Conservation (phyloP, 2,797 vertebrate genomes). For the Gila robusta region DNA sequence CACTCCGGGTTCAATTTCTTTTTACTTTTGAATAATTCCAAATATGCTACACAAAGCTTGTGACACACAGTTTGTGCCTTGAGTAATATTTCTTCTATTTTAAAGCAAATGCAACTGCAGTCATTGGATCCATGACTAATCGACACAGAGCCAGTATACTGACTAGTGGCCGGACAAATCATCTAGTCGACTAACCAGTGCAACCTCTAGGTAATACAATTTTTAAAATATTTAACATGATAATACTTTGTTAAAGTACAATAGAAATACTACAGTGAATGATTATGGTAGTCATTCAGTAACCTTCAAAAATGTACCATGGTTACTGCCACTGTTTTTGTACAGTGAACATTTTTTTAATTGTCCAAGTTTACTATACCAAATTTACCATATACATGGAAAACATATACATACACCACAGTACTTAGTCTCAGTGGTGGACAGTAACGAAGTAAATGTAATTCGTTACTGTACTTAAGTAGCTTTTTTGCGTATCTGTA, state of each 20-base stretch:
- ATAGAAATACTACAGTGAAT: neutral
- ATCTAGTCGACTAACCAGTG: neutral
- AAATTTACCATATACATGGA: neutral
- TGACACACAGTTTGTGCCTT: neutral
- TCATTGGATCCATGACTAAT: neutral
- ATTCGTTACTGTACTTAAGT: no score
- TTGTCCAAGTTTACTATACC: neutral
- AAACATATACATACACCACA: neutral
- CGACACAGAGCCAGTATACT: neutral
- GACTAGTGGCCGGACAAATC: neutral
- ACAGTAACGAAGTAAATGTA: no score
- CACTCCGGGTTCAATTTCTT: slow-evolving; percentile 1
- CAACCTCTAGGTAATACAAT: neutral
- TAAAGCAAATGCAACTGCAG: neutral
- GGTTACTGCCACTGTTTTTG: neutral
- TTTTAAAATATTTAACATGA: neutral
- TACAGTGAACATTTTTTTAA: neutral
- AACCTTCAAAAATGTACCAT: neutral
- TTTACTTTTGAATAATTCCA: slow-evolving; percentile 10
- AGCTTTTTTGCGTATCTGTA: no score
- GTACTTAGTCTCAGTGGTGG: neutral
- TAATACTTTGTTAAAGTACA: neutral
- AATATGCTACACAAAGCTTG: neutral
- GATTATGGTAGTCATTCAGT: neutral
- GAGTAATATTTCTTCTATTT: neutral